Evolutionary conservation across 2,888 invertebrate genomes (phyloP).

Genomic region (Hirtodrosophila duncani): DNA sequence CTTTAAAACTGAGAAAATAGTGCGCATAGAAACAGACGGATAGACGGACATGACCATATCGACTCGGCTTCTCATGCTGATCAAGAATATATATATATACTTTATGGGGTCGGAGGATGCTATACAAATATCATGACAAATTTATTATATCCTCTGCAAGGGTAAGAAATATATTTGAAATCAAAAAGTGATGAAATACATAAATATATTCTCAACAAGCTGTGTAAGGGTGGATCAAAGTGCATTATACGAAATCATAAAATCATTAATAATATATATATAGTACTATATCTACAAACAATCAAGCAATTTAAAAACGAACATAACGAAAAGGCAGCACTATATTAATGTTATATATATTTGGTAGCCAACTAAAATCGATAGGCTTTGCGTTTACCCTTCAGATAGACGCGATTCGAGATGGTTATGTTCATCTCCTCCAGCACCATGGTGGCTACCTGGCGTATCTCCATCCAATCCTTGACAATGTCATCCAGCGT

Average conservation of each 20-base stretch:
- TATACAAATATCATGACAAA: no score
- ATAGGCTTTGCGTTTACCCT: slow-evolving; percentile 81
- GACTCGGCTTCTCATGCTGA: no score
- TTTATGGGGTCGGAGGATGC: no score
- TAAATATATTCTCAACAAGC: background rate
- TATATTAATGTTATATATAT: no score
- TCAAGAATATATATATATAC: no score
- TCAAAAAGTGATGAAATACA: background rate
- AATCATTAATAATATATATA: slow-evolving; percentile 5
- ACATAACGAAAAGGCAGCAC: background rate
- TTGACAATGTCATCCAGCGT: slow-evolving; percentile 86
- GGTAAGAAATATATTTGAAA: background rate
- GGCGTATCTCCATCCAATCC: slow-evolving; percentile 92
- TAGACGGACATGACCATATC: no score
- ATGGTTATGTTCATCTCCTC: slow-evolving; percentile 81
- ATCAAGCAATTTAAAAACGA: slow-evolving; percentile 2
- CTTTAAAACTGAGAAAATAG: no score
- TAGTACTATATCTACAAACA: slow-evolving; percentile 8
- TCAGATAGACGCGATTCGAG: slow-evolving; percentile 83
- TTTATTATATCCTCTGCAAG: no score
- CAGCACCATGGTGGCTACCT: slow-evolving; percentile 85
- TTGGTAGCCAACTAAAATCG: slow-evolving; percentile 26
- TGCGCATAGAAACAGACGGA: no score
- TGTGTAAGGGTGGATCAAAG: slow-evolving; percentile 36
- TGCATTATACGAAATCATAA: slow-evolving; percentile 40